A percentile compares a stretch with the other conserved stretches of the same genome.
Evolutionary conservation across 2,797 vertebrate species (phyloP).

Genomic region (Echiichthys vipera): DNA sequence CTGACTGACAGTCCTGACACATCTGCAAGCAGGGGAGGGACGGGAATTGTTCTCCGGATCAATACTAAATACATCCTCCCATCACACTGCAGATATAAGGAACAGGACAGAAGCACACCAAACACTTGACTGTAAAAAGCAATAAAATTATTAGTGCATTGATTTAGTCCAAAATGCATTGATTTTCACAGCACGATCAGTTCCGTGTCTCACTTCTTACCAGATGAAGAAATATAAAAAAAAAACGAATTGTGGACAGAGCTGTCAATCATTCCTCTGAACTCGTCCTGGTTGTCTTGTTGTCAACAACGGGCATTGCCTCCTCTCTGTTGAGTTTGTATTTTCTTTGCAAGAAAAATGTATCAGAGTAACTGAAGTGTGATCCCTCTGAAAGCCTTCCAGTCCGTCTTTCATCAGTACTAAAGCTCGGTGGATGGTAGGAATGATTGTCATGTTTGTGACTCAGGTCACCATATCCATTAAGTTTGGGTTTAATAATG

Average conservation of each 20-base stretch:
- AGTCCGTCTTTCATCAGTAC: neutral
- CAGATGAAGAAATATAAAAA: too few relatives aligned
- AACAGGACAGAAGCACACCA: neutral
- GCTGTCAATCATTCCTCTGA: neutral
- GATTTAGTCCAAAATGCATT: neutral
- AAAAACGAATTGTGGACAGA: neutral
- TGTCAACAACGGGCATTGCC: too few relatives aligned
- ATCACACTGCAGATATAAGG: neutral
- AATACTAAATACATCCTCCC: constrained; percentile 11
- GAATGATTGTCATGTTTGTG: neutral
- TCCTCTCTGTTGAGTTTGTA: constrained; percentile 5
- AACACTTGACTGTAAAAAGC: neutral
- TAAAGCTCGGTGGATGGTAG: neutral
- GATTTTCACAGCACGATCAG: neutral
- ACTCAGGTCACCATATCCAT: too few relatives aligned
- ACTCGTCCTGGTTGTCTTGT: neutral
- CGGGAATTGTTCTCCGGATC: constrained; percentile 19
- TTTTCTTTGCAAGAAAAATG: neutral
- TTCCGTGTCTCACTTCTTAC: neutral
- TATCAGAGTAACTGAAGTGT: neutral
- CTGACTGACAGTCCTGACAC: constrained; percentile 30
- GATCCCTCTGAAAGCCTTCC: neutral
- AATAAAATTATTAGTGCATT: neutral
- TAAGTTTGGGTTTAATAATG: too few relatives aligned
- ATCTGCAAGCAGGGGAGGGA: neutral